Percentiles rank a stretch among this genome's conserved stretches.
phyloP scores from a whole-genome alignment of 2,888 invertebrate genomes.

The Thumatha senex region DNA sequence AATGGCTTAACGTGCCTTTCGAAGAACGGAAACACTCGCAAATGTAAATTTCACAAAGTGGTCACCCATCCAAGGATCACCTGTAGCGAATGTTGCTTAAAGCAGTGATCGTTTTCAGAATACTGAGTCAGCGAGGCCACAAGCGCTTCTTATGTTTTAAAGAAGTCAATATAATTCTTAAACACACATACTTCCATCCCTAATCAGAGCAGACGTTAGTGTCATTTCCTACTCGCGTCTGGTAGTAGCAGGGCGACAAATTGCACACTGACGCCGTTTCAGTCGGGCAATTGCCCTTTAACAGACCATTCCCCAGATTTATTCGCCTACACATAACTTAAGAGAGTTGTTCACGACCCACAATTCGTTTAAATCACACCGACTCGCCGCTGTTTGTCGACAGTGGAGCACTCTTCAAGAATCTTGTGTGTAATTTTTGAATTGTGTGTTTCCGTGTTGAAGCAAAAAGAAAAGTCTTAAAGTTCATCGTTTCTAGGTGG shows the following conservation, averaged over 20 bases:
- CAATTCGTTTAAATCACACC: slow-evolving; percentile 37
- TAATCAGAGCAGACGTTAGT: slow-evolving; percentile 22
- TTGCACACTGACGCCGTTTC: slow-evolving; percentile 44
- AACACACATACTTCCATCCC: slow-evolving; percentile 16
- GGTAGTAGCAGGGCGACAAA: slow-evolving; percentile 39
- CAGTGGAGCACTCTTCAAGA: slow-evolving; percentile 27
- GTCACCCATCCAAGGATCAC: too few relatives aligned
- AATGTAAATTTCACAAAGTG: too few relatives aligned
- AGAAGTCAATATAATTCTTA: too few relatives aligned
- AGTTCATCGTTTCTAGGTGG: background rate
- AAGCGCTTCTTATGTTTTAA: too few relatives aligned
- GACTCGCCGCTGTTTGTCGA: slow-evolving; percentile 30
- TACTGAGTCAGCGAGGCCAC: too few relatives aligned
- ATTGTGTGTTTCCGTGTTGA: slow-evolving; percentile 31
- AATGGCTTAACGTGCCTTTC: too few relatives aligned
- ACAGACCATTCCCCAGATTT: slow-evolving; percentile 48
- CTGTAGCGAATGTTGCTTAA: too few relatives aligned
- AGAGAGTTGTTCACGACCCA: slow-evolving; percentile 36
- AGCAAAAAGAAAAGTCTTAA: slow-evolving; percentile 1
- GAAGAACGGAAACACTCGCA: too few relatives aligned
- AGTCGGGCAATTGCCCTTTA: slow-evolving; percentile 49
- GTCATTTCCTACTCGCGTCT: slow-evolving; percentile 35
- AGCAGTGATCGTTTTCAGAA: too few relatives aligned
- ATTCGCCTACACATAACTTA: slow-evolving; percentile 45
- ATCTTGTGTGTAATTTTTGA: slow-evolving; percentile 29